Percentiles rank a stretch among this genome's conserved stretches.
Evolutionary conservation across 2,113 vertebrate genomes (phyloP).

Genomic region (Podocnemis expansa): DNA sequence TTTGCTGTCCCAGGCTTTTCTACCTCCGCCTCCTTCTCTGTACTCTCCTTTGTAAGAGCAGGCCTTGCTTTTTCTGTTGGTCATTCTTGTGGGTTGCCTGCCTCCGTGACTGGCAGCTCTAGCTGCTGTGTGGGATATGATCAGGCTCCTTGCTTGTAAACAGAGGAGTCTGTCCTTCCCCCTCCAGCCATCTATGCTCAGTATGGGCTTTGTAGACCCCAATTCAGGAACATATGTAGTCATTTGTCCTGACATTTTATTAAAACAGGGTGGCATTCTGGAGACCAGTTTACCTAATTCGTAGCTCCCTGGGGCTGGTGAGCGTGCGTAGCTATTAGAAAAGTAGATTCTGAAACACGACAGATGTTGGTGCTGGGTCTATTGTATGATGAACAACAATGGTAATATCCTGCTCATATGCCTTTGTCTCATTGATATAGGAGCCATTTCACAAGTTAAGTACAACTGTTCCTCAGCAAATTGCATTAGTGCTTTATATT

Average conservation of each 20-base stretch:
- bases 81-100: too few species aligned
- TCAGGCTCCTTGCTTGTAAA: not conserved
- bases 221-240: constrained; percentile 40
- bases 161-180: not conserved
- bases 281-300: constrained; percentile 68
- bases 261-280: constrained; percentile 56
- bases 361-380: constrained; percentile 76
- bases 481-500: constrained; percentile 35
- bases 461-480: constrained; percentile 59
- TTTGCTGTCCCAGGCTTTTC: not conserved
- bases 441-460: constrained; percentile 65
- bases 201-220: not conserved
- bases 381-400: constrained; percentile 74
- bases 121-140: not conserved
- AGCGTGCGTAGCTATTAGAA: constrained; percentile 67
- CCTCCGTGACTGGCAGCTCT: not conserved
- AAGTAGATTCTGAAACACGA: constrained; percentile 77
- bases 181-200: not conserved
- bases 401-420: constrained; percentile 44
- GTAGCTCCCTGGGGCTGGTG: constrained; percentile 63
- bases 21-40: not conserved
- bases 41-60: not conserved
- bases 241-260: constrained; percentile 64
- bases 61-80: not conserved
- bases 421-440: constrained; percentile 67